Evolutionary conservation across 2,888 invertebrate species (phyloP).

Genomic region (Parnassius mnemosyne): DNA sequence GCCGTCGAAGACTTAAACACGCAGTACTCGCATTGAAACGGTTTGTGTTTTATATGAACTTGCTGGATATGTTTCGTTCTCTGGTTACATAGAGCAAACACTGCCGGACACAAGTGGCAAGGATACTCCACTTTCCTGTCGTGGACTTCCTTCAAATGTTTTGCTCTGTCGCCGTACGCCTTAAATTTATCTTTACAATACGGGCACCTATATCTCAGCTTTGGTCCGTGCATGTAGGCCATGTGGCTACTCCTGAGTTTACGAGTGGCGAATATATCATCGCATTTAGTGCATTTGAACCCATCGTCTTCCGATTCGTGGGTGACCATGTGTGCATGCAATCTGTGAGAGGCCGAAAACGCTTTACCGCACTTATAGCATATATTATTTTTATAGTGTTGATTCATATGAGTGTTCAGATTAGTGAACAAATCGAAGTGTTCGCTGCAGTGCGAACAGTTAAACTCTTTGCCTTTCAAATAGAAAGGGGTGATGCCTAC

Average conservation of each 20-base stretch:
- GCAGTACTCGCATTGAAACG: slow-evolving; percentile 55
- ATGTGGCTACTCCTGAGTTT: slow-evolving; percentile 52
- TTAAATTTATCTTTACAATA: slow-evolving; percentile 61
- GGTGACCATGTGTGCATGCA: slow-evolving; percentile 55
- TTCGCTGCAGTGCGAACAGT: slow-evolving; percentile 55
- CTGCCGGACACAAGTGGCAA: slow-evolving; percentile 59
- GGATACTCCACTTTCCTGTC: slow-evolving; percentile 58
- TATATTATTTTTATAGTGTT: slow-evolving; percentile 66
- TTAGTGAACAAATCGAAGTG: slow-evolving; percentile 58
- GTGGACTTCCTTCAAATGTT: slow-evolving; percentile 52
- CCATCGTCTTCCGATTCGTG: slow-evolving; percentile 42
- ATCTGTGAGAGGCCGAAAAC: slow-evolving; percentile 52
- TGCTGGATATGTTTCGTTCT: slow-evolving; percentile 62
- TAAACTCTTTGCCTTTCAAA: slow-evolving; percentile 45
- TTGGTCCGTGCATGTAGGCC: slow-evolving; percentile 46
- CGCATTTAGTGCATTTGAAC: slow-evolving; percentile 57
- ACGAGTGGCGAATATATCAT: slow-evolving; percentile 47
- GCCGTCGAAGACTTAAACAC: slow-evolving; percentile 54
- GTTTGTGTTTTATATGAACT: slow-evolving; percentile 58
- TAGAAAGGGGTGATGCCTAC: slow-evolving; percentile 61
- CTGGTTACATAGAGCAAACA: slow-evolving; percentile 58
- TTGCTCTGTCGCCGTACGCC: slow-evolving; percentile 52
- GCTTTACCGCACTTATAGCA: slow-evolving; percentile 67
- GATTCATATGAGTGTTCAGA: slow-evolving; percentile 64
- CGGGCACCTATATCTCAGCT: slow-evolving; percentile 50